Evolutionary conservation across 2,113 vertebrate species (phyloP), one percentile per base, ranked within the genome.

Genomic region (Rhizomys pruinosus): DNA sequence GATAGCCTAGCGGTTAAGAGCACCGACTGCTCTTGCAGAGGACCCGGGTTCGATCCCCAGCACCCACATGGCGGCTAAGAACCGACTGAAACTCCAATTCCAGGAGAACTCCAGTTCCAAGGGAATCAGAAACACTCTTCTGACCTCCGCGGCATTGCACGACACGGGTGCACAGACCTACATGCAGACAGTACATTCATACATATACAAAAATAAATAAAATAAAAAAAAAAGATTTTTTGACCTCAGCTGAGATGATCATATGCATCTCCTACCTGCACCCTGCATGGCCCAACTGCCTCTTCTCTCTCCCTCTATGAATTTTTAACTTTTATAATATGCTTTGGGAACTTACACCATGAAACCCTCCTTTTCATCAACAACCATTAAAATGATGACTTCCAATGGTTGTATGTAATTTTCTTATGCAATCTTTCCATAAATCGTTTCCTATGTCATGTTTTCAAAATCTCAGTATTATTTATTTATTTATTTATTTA

Each of bases 141-240:
- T n/a, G n/a, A n/a, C n/a, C n/a, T n/a, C n/a, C n/a, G n/a, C n/a
- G n/a, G n/a, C n/a, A n/a, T n/a, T n/a, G n/a, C n/a, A n/a, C n/a
- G n/a, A n/a, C n/a, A n/a, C n/a, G n/a, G n/a, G n/a, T n/a, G n/a
- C n/a, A n/a, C n/a, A n/a, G n/a, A n/a, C n/a, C n/a, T n/a, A n/a
- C n/a, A n/a, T n/a, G n/a, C n/a, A n/a, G n/a, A n/a, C n/a, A n/a
- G n/a, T n/a, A n/a, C n/a, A n/a, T n/a, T n/a, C n/a, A n/a, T n/a
- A n/a, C n/a, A n/a, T n/a, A n/a, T n/a, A n/a, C n/a, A n/a, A n/a
- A n/a, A n/a, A n/a, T n/a, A n/a, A n/a, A n/a, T n/a, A n/a, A n/a
- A n/a, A n/a, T n/a, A n/a, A n/a, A n/a, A n/a, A n/a, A n/a, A 92
- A 84, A 95, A 82, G 32, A 55, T 39, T 93, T 93, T 95, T 88